Base-by-base conservation (phyloP, 2,888 invertebrate genomes). In the Oeneis ivallda region DNA sequence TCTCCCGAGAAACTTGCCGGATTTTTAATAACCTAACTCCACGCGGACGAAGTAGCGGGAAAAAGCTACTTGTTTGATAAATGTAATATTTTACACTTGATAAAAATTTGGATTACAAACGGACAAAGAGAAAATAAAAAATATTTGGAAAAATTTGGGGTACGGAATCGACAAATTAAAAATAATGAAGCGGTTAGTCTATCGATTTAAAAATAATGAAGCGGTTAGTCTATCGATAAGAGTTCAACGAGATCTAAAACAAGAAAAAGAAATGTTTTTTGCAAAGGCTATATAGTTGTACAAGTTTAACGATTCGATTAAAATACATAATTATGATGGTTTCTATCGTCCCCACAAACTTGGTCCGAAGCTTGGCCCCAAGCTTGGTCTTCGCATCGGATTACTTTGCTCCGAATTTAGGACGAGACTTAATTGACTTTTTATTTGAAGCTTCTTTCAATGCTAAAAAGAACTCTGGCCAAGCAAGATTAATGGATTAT, bases 401-500 rank as follows among this genome's bases (percentile, higher is more conserved):
- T 41, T 11, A 11, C 41, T 34, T 41, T 11, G 9, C 41, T 41
- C 41, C 9, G 11, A 4, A 41, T 41, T 43, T 43, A n/a, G 41
- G 13, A 43, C n/a, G n/a, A 43, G 41, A 43, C 4, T 41, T 41
- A 41, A 43, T 43, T 13, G 13, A n/a, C 13, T 43, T 43, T 52
- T 32, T 32, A 34, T 52, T 54, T 17, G 17, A 41, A 56, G 56
- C 15, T 56, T 56, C 41, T 52, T n/a, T 50, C 19, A 43, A 9
- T 37, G 19, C 41, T 39, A 59, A 37, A 1, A 47, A 64, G 56
- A 64, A 57, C 26, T 37, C 41, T n/a, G 15, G 37, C 56, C 41
- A 32, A 50, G 32, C 43, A 49, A 54, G 56, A 67, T 50, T 52
- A 61, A 61, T 47, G 54, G 56, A 64, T 64, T 67, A 67, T 67